Evolutionary conservation across 2,888 invertebrate genomes (phyloP).

Genomic region (Bombylius major): DNA sequence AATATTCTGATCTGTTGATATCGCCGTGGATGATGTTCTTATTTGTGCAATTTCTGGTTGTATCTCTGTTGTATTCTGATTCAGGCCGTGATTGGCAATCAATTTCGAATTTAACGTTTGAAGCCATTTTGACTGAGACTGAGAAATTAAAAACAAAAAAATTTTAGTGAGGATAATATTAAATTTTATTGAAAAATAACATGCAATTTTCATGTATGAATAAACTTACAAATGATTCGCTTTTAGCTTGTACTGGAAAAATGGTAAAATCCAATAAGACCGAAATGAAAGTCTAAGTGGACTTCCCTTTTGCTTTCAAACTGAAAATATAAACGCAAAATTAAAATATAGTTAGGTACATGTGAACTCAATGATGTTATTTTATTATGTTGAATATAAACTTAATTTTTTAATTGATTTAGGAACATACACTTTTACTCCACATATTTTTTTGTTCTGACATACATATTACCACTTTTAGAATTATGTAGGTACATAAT

Average conservation of each 20-base stretch:
- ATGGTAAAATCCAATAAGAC: constrained; percentile 3
- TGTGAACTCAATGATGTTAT: too few species aligned
- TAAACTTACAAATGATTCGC: constrained; percentile 4
- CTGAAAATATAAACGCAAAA: constrained; percentile 1
- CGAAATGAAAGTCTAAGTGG: neutral
- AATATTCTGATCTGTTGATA: neutral
- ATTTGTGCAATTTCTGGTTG: neutral
- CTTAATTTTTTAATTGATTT: too few species aligned
- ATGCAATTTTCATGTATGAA: neutral
- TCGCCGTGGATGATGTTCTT: neutral
- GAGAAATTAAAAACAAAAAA: neutral
- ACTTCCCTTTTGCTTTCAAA: neutral
- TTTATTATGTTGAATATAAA: too few species aligned
- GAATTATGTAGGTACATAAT: too few species aligned
- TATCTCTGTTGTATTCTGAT: neutral
- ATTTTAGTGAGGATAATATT: neutral
- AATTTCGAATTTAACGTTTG: neutral
- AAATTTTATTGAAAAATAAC: neutral
- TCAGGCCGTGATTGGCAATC: constrained; percentile 1
- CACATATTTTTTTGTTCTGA: too few species aligned
- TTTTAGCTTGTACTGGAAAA: constrained; percentile 1
- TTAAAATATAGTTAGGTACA: neutral
- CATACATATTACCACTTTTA: too few species aligned
- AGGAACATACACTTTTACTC: too few species aligned
- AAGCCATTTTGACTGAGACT: constrained; percentile 5